Evolutionary conservation across 2,113 vertebrate genomes (phyloP).

Genomic region (Agelaius phoeniceus): DNA sequence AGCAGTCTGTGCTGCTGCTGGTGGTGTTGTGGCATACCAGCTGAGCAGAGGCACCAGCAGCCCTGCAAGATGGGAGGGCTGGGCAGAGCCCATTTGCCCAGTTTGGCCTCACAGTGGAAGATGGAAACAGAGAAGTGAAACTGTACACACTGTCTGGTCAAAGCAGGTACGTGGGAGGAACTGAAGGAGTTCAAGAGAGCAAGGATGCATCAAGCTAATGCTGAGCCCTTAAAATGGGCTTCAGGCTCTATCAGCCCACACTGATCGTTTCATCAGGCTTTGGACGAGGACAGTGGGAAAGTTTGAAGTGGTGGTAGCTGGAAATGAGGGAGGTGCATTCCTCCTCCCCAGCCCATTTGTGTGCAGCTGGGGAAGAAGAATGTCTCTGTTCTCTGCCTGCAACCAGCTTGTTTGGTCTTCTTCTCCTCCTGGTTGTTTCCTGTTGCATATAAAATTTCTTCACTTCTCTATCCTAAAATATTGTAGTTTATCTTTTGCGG

Average conservation of each 20-base stretch:
- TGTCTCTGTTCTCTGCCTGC: background rate
- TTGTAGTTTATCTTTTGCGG: background rate
- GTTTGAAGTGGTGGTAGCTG: background rate
- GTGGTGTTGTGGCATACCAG: fast-evolving
- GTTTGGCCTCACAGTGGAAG: background rate
- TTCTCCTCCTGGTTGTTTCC: background rate
- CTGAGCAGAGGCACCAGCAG: background rate
- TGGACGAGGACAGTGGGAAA: background rate
- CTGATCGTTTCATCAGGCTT: background rate
- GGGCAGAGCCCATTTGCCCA: background rate
- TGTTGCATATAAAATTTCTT: conserved; percentile 24
- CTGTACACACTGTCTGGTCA: background rate
- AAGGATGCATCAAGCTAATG: fast-evolving
- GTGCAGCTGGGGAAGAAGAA: background rate
- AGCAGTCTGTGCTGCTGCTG: background rate
- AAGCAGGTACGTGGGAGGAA: background rate
- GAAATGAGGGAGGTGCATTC: background rate
- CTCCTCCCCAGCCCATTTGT: background rate
- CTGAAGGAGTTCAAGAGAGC: background rate
- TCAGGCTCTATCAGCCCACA: background rate
- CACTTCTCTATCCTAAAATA: conserved; percentile 7
- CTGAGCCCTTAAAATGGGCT: background rate
- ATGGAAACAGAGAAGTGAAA: background rate
- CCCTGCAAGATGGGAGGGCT: background rate
- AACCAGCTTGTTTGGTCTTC: background rate